A percentile compares a stretch with the other conserved stretches of the same genome.
Conservation (phyloP, 2,113 vertebrate genomes). For the Poeciliopsis turrubarensis region DNA sequence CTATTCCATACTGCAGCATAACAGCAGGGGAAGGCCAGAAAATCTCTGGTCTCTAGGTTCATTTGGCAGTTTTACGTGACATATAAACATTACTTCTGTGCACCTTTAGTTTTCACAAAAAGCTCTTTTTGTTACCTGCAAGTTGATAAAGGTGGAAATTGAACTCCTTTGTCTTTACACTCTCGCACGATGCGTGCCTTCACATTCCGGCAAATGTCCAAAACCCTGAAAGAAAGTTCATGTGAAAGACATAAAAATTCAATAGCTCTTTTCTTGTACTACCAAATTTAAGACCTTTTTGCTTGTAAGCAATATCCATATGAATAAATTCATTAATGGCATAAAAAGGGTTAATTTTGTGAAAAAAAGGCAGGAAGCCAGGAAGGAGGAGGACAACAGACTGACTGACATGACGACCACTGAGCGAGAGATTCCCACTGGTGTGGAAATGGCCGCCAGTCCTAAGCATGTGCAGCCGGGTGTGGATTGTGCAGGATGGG, state of each 20-base stretch:
- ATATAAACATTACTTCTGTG: not conserved
- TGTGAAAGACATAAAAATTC: not conserved
- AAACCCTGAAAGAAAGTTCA: conserved; percentile 81
- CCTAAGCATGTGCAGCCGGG: conserved; percentile 69
- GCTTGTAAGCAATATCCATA: not conserved
- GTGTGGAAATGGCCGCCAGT: conserved; percentile 74
- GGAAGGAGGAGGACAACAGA: conserved; percentile 32
- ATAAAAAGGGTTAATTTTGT: conserved; percentile 8
- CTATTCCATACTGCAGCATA: no score
- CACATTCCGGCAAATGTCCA: conserved; percentile 96
- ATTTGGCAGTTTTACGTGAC: not conserved
- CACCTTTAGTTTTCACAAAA: not conserved
- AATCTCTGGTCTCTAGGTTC: not conserved
- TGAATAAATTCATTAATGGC: conserved; percentile 6
- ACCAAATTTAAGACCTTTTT: not conserved
- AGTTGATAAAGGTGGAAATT: conserved; percentile 91
- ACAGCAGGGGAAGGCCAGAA: not conserved
- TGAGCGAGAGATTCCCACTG: conserved; percentile 63
- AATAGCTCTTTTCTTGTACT: not conserved
- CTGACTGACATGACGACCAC: conserved; percentile 51
- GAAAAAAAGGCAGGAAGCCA: conserved; percentile 26
- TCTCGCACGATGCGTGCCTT: conserved; percentile 92
- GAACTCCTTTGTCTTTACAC: conserved; percentile 96
- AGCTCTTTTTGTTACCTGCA: conserved; percentile 85
- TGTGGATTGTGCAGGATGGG: conserved; percentile 69